Percentiles rank a stretch among this genome's conserved stretches.
phyloP scores from a whole-genome alignment of 2,888 invertebrate species.

The Xiphydria camelus region DNA sequence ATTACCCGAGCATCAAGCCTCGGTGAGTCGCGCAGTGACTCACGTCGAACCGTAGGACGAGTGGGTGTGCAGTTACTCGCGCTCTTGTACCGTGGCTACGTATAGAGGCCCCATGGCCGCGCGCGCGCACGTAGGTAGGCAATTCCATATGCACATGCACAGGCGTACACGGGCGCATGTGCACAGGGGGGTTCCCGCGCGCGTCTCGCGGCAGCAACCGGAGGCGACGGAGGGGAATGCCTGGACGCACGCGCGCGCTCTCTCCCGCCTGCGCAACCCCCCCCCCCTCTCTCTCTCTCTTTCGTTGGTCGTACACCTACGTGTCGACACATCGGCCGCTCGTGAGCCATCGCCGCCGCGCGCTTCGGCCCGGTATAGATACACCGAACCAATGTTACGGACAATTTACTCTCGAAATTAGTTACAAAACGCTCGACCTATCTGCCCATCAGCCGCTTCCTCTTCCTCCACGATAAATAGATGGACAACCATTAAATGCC shows the following conservation, averaged over 20 bases:
- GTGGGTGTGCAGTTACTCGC: constrained; percentile 34
- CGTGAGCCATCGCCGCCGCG: too few species aligned
- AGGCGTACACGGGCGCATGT: not conserved
- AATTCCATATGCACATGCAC: not conserved
- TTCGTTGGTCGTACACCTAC: constrained; percentile 25
- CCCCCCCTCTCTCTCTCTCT: constrained; percentile 17
- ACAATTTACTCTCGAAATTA: constrained; percentile 58
- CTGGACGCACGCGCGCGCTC: constrained; percentile 6
- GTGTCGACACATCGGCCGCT: constrained; percentile 3
- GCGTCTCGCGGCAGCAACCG: too few species aligned
- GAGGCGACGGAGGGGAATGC: not conserved
- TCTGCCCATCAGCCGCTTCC: constrained; percentile 57
- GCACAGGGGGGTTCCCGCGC: too few species aligned
- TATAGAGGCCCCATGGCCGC: too few species aligned
- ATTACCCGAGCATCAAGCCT: constrained; percentile 18
- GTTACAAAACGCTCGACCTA: constrained; percentile 56
- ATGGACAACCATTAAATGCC: constrained; percentile 53
- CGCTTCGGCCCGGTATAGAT: constrained; percentile 26
- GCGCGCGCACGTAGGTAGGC: not conserved
- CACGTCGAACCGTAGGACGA: constrained; percentile 32
- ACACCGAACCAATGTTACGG: constrained; percentile 56
- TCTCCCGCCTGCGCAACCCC: constrained; percentile 12
- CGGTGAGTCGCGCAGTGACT: constrained; percentile 30
- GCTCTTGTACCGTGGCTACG: too few species aligned
- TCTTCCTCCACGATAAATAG: constrained; percentile 57